Evolutionary conservation across 2,797 vertebrate species (phyloP).

Genomic region (Bovichtus diacanthus): DNA sequence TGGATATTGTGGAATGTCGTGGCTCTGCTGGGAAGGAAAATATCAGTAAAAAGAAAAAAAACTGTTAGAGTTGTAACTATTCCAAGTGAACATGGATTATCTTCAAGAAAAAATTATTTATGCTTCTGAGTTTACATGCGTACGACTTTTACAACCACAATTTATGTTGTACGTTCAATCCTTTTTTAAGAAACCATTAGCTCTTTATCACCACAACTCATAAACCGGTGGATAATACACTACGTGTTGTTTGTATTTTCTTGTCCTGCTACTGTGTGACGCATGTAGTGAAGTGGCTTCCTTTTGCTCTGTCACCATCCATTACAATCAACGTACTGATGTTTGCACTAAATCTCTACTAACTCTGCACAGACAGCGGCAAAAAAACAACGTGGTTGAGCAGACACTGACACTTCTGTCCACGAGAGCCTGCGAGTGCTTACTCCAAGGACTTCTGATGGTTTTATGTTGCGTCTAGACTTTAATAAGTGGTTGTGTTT

Average conservation of each 20-base stretch:
- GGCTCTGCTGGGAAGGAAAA: slow-evolving; percentile 61
- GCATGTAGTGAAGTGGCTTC: slow-evolving; percentile 24
- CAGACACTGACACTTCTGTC: slow-evolving; percentile 69
- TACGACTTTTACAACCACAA: slow-evolving; percentile 1
- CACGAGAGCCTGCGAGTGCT: slow-evolving; percentile 81
- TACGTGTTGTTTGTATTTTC: slow-evolving; percentile 24
- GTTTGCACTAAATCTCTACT: slow-evolving; percentile 34
- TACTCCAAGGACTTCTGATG: slow-evolving; percentile 88
- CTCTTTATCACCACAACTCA: slow-evolving; percentile 18
- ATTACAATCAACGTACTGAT: slow-evolving; percentile 22
- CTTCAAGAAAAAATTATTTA: slow-evolving; percentile 14
- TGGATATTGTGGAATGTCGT: slow-evolving; percentile 71
- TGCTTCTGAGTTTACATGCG: not conserved
- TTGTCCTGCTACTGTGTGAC: slow-evolving; percentile 18
- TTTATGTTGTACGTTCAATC: slow-evolving; percentile 18
- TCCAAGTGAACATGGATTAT: slow-evolving; percentile 46
- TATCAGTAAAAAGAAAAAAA: slow-evolving; percentile 41
- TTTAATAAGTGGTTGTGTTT: slow-evolving; percentile 95
- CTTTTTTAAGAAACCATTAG: slow-evolving; percentile 3
- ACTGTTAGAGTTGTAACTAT: slow-evolving; percentile 55
- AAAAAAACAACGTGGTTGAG: slow-evolving; percentile 64
- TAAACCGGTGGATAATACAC: slow-evolving; percentile 17
- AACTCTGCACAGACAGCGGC: slow-evolving; percentile 47
- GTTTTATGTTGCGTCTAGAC: slow-evolving; percentile 99
- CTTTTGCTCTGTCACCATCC: slow-evolving; percentile 30